These are phyloP conservation scores for Sycophila texana DNA, from an alignment of 2,888 invertebrate genomes.

Conservation along the genomic window DNA sequence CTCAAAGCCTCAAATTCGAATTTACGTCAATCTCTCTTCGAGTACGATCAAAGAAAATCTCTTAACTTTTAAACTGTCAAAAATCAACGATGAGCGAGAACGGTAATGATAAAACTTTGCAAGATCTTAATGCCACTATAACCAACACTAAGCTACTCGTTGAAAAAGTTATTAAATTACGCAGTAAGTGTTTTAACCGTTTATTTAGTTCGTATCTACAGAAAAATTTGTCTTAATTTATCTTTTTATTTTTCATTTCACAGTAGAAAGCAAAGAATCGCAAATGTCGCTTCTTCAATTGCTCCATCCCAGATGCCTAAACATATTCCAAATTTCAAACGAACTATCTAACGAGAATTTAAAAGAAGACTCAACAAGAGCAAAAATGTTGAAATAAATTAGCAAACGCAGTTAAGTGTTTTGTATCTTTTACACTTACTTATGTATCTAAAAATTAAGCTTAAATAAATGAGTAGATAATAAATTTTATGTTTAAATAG, in stretches of 20 bases:
- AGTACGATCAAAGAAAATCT: too few species aligned
- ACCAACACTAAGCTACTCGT: slow-evolving; percentile 58
- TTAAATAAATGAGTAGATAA: slow-evolving; percentile 28
- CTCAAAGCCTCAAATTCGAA: too few species aligned
- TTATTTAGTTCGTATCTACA: too few species aligned
- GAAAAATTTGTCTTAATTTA: too few species aligned
- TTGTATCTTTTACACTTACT: background rate
- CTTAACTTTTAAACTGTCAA: too few species aligned
- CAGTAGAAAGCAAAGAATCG: slow-evolving; percentile 61
- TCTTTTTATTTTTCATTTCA: slow-evolving; percentile 31
- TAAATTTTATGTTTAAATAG: slow-evolving; percentile 58
- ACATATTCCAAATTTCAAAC: slow-evolving; percentile 36
- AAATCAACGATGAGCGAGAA: slow-evolving; percentile 21
- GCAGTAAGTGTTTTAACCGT: slow-evolving; percentile 58
- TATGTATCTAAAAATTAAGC: background rate
- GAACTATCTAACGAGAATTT: slow-evolving; percentile 3
- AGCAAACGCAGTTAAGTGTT: too few species aligned
- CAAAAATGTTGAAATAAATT: background rate
- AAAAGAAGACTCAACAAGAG: background rate
- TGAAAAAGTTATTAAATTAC: slow-evolving; percentile 62
- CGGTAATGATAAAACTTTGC: slow-evolving; percentile 30
- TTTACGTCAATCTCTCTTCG: too few species aligned
- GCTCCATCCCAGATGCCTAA: slow-evolving; percentile 58
- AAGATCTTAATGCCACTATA: slow-evolving; percentile 53
- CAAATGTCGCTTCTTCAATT: slow-evolving; percentile 60